Percentiles rank a stretch among this genome's conserved stretches.
phyloP scores from a whole-genome alignment of 1,140 invertebrate genomes.

The Trialeurodes vaporariorum region DNA sequence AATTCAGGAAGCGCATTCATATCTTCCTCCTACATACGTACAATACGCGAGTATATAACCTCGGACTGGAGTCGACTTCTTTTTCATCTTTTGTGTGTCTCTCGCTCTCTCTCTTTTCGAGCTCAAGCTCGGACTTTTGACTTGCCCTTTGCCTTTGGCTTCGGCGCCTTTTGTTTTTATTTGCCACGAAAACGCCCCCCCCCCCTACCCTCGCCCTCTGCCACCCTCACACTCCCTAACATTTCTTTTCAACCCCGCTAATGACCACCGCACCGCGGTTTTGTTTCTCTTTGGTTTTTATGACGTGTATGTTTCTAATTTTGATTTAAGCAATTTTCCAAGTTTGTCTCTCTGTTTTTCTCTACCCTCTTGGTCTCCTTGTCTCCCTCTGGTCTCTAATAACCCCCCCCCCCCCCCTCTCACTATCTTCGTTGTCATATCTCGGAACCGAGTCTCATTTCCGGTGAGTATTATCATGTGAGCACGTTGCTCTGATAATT shows the following conservation, averaged over 20 bases:
- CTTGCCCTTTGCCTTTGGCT: neutral
- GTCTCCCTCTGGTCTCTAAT: no score
- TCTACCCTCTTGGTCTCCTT: no score
- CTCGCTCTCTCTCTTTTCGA: no score
- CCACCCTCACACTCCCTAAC: neutral
- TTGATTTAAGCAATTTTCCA: neutral
- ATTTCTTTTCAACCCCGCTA: neutral
- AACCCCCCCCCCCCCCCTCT: no score
- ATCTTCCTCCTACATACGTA: neutral
- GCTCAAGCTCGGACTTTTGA: no score
- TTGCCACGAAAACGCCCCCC: no score
- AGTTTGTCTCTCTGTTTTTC: no score
- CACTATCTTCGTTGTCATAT: no score
- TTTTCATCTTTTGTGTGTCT: neutral
- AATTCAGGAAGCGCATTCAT: neutral
- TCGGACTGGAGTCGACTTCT: neutral
- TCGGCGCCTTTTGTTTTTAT: neutral
- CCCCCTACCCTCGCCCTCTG: slow-evolving; percentile 3
- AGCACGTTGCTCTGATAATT: no score
- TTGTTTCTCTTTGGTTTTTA: neutral
- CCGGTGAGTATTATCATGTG: no score
- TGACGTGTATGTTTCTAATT: neutral
- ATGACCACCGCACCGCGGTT: neutral
- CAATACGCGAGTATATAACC: neutral
- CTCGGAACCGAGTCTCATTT: no score